These are phyloP conservation scores for Timandra comae DNA, from an alignment of 2,888 invertebrate species.

Conservation along the genomic window DNA sequence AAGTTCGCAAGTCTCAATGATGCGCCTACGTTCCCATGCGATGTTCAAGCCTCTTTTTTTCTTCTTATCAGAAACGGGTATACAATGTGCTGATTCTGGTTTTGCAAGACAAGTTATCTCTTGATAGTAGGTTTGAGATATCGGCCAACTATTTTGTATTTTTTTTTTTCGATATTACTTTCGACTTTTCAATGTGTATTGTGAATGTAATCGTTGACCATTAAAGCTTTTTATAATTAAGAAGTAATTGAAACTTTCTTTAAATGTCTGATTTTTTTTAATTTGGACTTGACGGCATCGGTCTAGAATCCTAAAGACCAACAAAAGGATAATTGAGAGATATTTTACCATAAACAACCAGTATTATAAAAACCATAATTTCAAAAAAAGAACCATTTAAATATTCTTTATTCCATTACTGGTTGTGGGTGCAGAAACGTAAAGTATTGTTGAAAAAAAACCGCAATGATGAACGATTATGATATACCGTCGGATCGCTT, in stretches of 20 bases:
- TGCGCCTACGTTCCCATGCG: constrained; percentile 66
- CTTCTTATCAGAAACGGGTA: constrained; percentile 62
- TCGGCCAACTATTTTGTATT: constrained; percentile 15
- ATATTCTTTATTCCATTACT: constrained; percentile 25
- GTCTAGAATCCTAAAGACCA: too few species aligned
- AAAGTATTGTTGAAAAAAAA: constrained; percentile 12
- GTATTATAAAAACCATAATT: too few species aligned
- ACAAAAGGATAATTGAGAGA: too few species aligned
- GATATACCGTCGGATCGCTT: constrained; percentile 19
- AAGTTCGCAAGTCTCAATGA: constrained; percentile 32
- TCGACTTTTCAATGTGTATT: too few species aligned
- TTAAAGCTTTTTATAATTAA: too few species aligned
- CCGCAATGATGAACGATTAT: constrained; percentile 22
- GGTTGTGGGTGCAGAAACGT: constrained; percentile 17
- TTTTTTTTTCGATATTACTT: background rate
- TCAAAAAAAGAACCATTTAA: constrained; percentile 22
- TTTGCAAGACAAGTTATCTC: constrained; percentile 66
- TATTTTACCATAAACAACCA: too few species aligned
- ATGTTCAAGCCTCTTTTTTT: constrained; percentile 54
- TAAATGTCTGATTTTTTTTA: too few species aligned
- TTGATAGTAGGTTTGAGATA: constrained; percentile 52
- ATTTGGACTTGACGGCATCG: too few species aligned
- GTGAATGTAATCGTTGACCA: too few species aligned
- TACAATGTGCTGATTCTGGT: constrained; percentile 71
- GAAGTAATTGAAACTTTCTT: too few species aligned